Evolutionary conservation across 2,113 vertebrate species (phyloP).

Genomic region (Lepus americanus): DNA sequence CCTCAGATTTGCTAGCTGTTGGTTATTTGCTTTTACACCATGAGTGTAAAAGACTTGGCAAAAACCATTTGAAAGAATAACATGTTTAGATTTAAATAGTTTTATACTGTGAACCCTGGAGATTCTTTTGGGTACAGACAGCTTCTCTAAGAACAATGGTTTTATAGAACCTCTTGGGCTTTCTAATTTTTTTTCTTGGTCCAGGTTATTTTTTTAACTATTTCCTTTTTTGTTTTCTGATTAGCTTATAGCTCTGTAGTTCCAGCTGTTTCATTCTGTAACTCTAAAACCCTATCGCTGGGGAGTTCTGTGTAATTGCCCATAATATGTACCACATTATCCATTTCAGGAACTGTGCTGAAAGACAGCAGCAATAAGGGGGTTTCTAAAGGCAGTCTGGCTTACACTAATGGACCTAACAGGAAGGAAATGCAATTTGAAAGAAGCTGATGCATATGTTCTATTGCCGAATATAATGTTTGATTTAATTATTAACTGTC

Average conservation of each 20-base stretch:
- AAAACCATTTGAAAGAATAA: constrained; percentile 19
- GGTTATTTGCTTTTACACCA: constrained; percentile 34
- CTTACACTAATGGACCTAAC: constrained; percentile 95
- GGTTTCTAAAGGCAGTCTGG: constrained; percentile 95
- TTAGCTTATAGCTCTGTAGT: constrained; percentile 89
- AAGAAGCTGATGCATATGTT: constrained; percentile 96
- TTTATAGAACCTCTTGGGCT: constrained; percentile 56
- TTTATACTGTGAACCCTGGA: constrained; percentile 66
- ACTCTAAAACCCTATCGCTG: constrained; percentile 91
- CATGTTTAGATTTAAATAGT: constrained; percentile 49
- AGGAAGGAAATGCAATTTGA: constrained; percentile 98
- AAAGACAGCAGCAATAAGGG: constrained; percentile 94
- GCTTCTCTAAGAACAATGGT: constrained; percentile 43
- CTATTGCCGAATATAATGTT: constrained; percentile 95
- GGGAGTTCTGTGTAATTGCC: constrained; percentile 95
- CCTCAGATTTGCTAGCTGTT: constrained; percentile 68
- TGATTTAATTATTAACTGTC: constrained; percentile 98
- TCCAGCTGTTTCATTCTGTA: constrained; percentile 94
- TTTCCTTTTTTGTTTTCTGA: constrained; percentile 87
- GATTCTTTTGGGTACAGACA: constrained; percentile 72
- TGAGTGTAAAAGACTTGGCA: constrained; percentile 28
- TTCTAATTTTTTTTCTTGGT: constrained; percentile 76
- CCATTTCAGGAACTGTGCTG: constrained; percentile 93
- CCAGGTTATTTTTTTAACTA: constrained; percentile 76
- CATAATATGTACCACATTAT: constrained; percentile 95